Evolutionary conservation across 2,888 invertebrate genomes (phyloP).

Genomic region (Spialia ferax): DNA sequence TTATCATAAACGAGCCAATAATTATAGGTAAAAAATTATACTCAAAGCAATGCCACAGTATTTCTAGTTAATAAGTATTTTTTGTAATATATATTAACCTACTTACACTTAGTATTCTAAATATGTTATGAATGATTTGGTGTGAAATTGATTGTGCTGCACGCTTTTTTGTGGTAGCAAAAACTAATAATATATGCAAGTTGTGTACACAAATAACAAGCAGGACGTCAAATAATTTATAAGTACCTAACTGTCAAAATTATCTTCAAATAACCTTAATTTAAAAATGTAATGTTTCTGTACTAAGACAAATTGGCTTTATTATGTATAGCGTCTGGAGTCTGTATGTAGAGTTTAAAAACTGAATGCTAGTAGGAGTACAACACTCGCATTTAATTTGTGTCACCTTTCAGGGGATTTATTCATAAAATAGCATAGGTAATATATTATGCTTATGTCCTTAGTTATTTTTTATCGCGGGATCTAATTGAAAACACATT

Average conservation of each 20-base stretch:
- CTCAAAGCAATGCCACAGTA: too few relatives aligned
- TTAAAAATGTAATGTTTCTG: not conserved
- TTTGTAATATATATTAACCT: slow-evolving; percentile 7
- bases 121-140: not conserved
- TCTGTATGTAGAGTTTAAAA: too few relatives aligned
- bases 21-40: too few relatives aligned
- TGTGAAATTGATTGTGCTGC: not conserved
- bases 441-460: too few relatives aligned
- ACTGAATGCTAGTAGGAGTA: not conserved
- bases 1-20: too few relatives aligned
- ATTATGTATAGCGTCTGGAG: not conserved
- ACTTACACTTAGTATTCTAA: not conserved
- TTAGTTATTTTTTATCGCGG: too few relatives aligned
- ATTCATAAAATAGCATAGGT: too few relatives aligned
- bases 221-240: not conserved
- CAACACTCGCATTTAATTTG: not conserved
- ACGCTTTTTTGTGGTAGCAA: not conserved
- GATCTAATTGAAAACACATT: not conserved
- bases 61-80: not conserved
- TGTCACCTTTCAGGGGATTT: too few relatives aligned
- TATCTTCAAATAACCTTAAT: too few relatives aligned
- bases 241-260: not conserved
- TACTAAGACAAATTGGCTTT: slow-evolving; percentile 6
- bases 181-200: not conserved
- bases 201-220: slow-evolving; percentile 7